Base-by-base conservation (phyloP, 2,888 invertebrate species). In the Andricus quercusramuli region DNA sequence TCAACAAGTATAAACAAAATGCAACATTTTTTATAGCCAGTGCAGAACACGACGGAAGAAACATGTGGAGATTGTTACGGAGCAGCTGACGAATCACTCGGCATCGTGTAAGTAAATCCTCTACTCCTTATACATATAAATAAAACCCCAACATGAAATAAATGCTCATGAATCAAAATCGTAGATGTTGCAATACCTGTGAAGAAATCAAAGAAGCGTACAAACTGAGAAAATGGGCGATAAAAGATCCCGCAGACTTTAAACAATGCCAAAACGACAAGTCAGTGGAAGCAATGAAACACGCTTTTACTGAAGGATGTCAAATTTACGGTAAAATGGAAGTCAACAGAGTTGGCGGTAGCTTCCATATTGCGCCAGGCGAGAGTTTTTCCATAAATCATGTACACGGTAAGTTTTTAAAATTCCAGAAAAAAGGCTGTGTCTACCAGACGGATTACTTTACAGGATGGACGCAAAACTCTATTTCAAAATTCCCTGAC, bases 331-430 rank as follows among this genome's bases (percentile, higher is more conserved):
- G 99, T 2, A 96, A 96, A 87, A 95, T 99, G 93, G 96, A 98
- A 94, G 99, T 99, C 0, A 99, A 98, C 91, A 95, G 99, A 93
- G 98, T 97, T 84, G 97, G 97, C 83, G 99, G 99, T 66, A 99
- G 99, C 93, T 99, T 99, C 91, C 99, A 99, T 90, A 95, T 99
- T 91, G 99, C 99, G 62, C 99, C 99, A 65, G 99, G 99, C 41
- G 97, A 97, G 92, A 98, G 98, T 93, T 98, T 98, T 93, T 97
- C 97, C 78, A 96, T 99, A 68, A 97, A 98, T 91, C 98, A 99
- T 94, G 96, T 98, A 78, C 99, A 99, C 94, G 95, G 96, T 95
- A 93, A 92, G 91, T 78, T 80, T 66, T 74, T 47, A 68, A n/a
- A 41, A 59, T 47, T 25, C 41, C 68, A 32, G 37, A n/a, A 47